These are phyloP conservation scores for Pseudachorutes palmiensis DNA, from an alignment of 1,140 invertebrate genomes.

Conservation along the genomic window DNA sequence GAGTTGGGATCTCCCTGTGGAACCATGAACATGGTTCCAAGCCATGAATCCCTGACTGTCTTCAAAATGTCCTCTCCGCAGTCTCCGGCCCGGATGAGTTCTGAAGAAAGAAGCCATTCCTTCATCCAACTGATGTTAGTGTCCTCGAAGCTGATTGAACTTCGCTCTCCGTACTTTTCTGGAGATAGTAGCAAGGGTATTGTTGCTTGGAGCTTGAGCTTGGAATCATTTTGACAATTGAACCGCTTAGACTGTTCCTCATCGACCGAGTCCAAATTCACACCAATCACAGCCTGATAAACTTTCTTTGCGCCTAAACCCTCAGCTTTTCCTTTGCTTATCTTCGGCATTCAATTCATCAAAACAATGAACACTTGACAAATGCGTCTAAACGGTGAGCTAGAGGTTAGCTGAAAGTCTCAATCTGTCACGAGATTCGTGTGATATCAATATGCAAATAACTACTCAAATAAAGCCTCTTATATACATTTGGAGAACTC, in stretches of 20 bases:
- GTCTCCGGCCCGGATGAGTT: neutral
- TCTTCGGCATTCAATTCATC: neutral
- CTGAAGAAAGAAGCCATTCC: neutral
- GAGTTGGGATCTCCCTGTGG: neutral
- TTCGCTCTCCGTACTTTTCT: neutral
- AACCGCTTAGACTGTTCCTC: neutral
- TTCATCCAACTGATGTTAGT: neutral
- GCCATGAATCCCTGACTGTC: neutral
- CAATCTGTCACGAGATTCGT: neutral
- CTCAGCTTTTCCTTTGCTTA: neutral
- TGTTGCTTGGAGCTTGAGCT: neutral
- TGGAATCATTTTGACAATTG: neutral
- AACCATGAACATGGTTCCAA: neutral
- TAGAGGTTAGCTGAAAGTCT: neutral
- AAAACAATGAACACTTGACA: neutral
- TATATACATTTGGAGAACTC: too few relatives aligned
- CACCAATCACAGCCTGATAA: neutral
- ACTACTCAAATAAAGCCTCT: neutral
- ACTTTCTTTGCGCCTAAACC: neutral
- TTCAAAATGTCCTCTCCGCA: neutral
- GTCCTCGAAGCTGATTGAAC: neutral
- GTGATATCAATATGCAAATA: neutral
- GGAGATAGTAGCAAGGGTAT: neutral
- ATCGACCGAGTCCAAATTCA: neutral
- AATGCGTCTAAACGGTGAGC: neutral